phyloP scores from a whole-genome alignment of 37 sponge, comb jelly and placozoan genomes.

The Halisarca cf. caerulea region DNA sequence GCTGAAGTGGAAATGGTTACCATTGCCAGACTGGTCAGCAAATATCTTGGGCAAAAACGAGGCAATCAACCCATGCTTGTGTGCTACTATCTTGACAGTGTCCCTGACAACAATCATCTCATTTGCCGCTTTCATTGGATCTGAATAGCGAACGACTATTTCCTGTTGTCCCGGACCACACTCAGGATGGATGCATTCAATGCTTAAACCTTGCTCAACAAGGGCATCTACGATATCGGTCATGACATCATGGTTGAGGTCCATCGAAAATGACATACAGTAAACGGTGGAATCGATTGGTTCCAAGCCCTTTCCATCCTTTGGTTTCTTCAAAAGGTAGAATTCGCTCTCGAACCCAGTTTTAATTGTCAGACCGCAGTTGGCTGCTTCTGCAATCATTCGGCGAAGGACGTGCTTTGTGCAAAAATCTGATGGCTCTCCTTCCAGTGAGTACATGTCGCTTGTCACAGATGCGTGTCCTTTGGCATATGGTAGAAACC shows the following conservation, averaged over 20 bases:
- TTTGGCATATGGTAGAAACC: slow-evolving; percentile 28
- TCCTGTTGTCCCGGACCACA: slow-evolving; percentile 43
- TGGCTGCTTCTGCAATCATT: slow-evolving; percentile 22
- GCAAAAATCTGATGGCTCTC: slow-evolving; percentile 34
- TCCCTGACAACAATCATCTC: slow-evolving; percentile 37
- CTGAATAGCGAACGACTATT: slow-evolving; percentile 25
- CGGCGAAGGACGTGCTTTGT: slow-evolving; percentile 31
- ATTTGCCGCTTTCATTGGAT: slow-evolving; percentile 34
- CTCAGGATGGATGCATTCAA: slow-evolving; percentile 37
- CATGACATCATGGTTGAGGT: slow-evolving; percentile 7
- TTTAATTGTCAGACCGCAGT: slow-evolving; percentile 16
- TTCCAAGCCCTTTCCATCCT: slow-evolving; percentile 8
- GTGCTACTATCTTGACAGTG: slow-evolving; percentile 31
- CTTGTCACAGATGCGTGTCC: neutral
- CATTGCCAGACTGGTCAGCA: slow-evolving; percentile 40
- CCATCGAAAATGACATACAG: slow-evolving; percentile 11
- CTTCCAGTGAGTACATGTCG: slow-evolving; percentile 36
- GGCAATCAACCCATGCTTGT: slow-evolving; percentile 32
- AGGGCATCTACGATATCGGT: slow-evolving; percentile 34
- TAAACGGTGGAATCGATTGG: slow-evolving; percentile 33
- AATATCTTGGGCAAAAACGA: slow-evolving; percentile 49
- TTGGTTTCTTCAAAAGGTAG: slow-evolving; percentile 2
- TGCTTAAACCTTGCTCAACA: slow-evolving; percentile 21
- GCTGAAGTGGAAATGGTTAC: slow-evolving; percentile 53
- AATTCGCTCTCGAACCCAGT: slow-evolving; percentile 56